Conservation (phyloP, 1,140 invertebrate genomes). For the Globodera rostochiensis region DNA sequence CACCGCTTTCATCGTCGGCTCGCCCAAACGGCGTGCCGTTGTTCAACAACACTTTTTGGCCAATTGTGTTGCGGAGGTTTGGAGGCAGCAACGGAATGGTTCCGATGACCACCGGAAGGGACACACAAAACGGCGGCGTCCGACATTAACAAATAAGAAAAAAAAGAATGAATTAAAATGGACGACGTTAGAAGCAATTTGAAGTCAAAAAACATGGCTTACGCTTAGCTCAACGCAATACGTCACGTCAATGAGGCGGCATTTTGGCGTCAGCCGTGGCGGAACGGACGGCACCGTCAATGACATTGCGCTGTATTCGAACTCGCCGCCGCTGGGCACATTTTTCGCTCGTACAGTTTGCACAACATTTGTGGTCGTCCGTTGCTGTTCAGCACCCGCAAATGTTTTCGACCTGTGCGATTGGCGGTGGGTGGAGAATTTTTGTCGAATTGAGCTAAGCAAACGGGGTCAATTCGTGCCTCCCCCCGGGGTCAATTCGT, state of each 20-base stretch:
- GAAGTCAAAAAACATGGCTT: background rate
- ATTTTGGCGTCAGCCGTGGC: constrained; percentile 53
- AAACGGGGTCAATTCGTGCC: no score
- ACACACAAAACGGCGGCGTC: constrained; percentile 44
- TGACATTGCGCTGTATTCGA: constrained; percentile 41
- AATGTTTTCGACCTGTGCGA: constrained; percentile 65
- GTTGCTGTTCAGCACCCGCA: constrained; percentile 57
- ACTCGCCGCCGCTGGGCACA: constrained; percentile 32
- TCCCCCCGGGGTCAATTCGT: no score
- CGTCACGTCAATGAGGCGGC: constrained; percentile 58
- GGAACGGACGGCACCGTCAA: constrained; percentile 56
- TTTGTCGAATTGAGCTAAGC: no score
- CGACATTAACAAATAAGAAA: no score
- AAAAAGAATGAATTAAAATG: no score
- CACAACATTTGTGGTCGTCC: constrained; percentile 41
- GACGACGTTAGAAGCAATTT: no score
- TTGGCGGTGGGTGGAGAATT: no score
- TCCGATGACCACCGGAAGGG: constrained; percentile 57
- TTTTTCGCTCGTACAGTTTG: constrained; percentile 35
- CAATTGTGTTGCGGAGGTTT: background rate
- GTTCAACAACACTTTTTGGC: background rate
- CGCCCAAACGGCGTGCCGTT: background rate
- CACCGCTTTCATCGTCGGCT: background rate
- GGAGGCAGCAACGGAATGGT: constrained; percentile 55
- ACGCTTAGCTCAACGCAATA: constrained; percentile 59